A percentile compares a stretch with the other conserved stretches of the same genome.
phyloP scores from a whole-genome alignment of 2,797 vertebrate species.

The Spinus pinus region DNA sequence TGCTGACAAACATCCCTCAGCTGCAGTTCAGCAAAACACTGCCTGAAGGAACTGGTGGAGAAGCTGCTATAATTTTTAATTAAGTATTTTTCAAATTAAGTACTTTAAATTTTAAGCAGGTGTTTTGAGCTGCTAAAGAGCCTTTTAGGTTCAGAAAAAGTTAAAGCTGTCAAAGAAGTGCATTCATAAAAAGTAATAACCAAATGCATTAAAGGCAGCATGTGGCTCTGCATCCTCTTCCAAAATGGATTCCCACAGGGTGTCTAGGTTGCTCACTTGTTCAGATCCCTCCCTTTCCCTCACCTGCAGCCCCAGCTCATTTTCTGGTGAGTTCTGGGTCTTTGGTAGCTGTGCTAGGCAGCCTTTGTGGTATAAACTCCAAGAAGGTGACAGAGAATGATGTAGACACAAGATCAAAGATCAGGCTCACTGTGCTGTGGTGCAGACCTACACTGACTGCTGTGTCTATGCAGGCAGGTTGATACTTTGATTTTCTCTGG shows the following conservation, averaged over 20 bases:
- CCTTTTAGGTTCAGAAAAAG: not conserved
- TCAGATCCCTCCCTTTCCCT: not conserved
- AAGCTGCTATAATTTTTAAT: not conserved
- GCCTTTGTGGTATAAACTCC: not conserved
- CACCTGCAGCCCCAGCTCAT: not conserved
- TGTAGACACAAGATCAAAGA: not conserved
- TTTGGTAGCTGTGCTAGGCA: not conserved
- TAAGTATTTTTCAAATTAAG: not conserved
- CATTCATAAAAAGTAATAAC: not conserved
- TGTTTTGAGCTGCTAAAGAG: not conserved
- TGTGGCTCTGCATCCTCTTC: not conserved
- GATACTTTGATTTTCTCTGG: not conserved
- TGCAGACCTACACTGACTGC: not conserved
- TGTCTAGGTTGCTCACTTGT: not conserved
- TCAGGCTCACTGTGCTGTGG: no score
- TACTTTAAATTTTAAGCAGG: not conserved
- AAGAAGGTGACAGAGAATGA: not conserved
- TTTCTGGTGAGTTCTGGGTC: not conserved
- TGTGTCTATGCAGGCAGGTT: not conserved
- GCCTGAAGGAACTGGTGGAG: not conserved
- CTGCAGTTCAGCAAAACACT: not conserved
- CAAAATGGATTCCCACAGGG: rapidly evolving
- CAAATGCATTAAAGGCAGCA: not conserved
- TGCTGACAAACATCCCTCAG: not conserved
- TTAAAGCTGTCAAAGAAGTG: not conserved